A percentile compares a stretch with the other conserved stretches of the same genome.
Evolutionary conservation across 2,113 vertebrate species (phyloP).

Genomic region (Chaetodon auriga): DNA sequence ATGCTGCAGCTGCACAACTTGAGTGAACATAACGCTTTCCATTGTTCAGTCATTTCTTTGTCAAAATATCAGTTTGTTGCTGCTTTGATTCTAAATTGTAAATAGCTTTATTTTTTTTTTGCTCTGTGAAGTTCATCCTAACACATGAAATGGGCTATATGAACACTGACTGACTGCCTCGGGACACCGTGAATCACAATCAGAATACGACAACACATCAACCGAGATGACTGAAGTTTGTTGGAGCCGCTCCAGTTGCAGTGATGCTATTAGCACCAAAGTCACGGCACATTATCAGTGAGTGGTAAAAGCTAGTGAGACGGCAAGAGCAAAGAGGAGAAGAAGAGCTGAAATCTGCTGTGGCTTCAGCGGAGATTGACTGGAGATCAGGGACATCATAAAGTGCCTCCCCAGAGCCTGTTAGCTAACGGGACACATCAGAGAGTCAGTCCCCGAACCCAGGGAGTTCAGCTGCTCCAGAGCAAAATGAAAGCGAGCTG

Average conservation of each 20-base stretch:
- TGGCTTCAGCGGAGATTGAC: slow-evolving; percentile 58
- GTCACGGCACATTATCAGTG: slow-evolving; percentile 44
- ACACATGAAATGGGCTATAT: neutral
- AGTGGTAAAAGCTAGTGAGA: slow-evolving; percentile 25
- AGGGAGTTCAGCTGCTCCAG: slow-evolving; percentile 32
- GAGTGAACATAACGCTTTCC: neutral
- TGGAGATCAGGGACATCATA: slow-evolving; percentile 61
- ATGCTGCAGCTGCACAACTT: neutral
- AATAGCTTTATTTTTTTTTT: neutral
- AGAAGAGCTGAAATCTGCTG: slow-evolving; percentile 39
- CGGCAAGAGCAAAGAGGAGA: slow-evolving; percentile 27
- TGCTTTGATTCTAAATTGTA: neutral
- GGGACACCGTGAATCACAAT: neutral
- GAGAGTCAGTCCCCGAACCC: slow-evolving; percentile 50
- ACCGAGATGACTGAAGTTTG: neutral
- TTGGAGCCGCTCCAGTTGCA: slow-evolving; percentile 10
- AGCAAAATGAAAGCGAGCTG: slow-evolving; percentile 71
- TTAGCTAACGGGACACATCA: slow-evolving; percentile 68
- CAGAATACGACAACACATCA: neutral
- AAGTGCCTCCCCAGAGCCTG: slow-evolving; percentile 56
- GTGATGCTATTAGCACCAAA: slow-evolving; percentile 38
- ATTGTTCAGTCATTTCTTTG: neutral
- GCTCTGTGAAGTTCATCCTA: neutral
- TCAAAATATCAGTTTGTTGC: neutral
- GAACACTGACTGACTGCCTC: neutral